Base-by-base conservation (phyloP, 92 coral and sea anemone genomes). In the Paramuricea clavata region DNA sequence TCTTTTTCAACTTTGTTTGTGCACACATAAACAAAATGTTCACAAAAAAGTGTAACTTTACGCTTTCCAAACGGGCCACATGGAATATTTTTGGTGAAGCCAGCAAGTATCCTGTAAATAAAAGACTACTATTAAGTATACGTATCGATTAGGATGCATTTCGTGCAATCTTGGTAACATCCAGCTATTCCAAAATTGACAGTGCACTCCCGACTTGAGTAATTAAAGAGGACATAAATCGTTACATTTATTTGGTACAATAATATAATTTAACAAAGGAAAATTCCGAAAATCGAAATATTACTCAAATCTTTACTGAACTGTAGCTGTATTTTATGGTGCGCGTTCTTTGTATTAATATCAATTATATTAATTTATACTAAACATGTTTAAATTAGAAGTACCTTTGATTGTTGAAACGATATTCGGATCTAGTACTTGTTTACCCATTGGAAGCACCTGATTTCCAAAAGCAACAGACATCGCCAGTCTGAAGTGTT, bases 401-500 rank as follows among this genome's bases (percentile, higher is more conserved):
- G n/a, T n/a, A n/a, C n/a, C n/a, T n/a, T n/a, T n/a, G n/a, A n/a
- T n/a, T n/a, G n/a, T n/a, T n/a, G n/a, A n/a, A n/a, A n/a, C n/a
- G n/a, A n/a, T n/a, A n/a, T n/a, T n/a, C n/a, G n/a, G n/a, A n/a
- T n/a, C n/a, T n/a, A n/a, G n/a, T n/a, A n/a, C n/a, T n/a, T n/a
- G n/a, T n/a, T n/a, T n/a, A n/a, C n/a, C n/a, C n/a, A n/a, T n/a
- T n/a, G n/a, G n/a, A n/a, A n/a, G 74, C 5, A 54, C 47, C 10
- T 87, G 70, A 3, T 76, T 64, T 5, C 90, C 90, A 47, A 78
- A 84, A 0, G 81, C 90, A 30, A 87, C 69, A 36, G 70, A 78
- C 21, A 43, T 67, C 9, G 93, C 88, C 30, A 81, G 90, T 41
- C 78, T 90, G 42, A 85, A 89, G 13, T 88, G 62, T 22, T 89